phyloP scores from a whole-genome alignment of 2,888 invertebrate genomes.

The Hirtodrosophila duncani region DNA sequence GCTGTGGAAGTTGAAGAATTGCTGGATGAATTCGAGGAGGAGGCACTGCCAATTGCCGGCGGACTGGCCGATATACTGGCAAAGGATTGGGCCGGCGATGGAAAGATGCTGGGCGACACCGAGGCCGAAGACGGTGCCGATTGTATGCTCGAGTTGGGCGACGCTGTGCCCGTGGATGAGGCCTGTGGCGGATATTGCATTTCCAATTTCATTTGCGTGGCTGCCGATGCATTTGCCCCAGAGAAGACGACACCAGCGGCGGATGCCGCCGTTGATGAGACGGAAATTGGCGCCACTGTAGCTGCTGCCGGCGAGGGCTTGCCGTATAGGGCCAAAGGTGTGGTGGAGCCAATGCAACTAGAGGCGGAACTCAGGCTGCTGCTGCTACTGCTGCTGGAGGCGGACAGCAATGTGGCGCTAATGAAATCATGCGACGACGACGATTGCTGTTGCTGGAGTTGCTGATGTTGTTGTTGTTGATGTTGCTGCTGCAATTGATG shows the following conservation, averaged over 20 bases:
- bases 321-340: conserved; percentile 32
- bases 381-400: conserved; percentile 29
- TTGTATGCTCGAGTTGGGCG: conserved; percentile 75
- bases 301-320: conserved; percentile 35
- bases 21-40: conserved; percentile 7
- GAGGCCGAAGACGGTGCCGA: conserved; percentile 76
- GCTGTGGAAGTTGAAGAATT: conserved; percentile 32
- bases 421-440: conserved; percentile 48
- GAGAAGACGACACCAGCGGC: conserved; percentile 26
- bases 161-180: conserved; percentile 77
- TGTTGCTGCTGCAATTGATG: conserved; percentile 20
- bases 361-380: conserved; percentile 24
- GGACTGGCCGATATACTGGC: conserved; percentile 73
- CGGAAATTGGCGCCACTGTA: conserved; percentile 27
- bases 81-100: conserved; percentile 76
- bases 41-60: conserved; percentile 50
- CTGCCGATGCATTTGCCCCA: conserved; percentile 16
- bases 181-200: conserved; percentile 77
- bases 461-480: conserved; percentile 14
- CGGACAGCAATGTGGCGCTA: conserved; percentile 46
- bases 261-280: conserved; percentile 15
- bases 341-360: conserved; percentile 23
- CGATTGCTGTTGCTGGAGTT: conserved; percentile 1
- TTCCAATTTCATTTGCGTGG: conserved; percentile 70
- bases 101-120: conserved; percentile 77